Conservation (phyloP, 2,797 vertebrate species). For the Limosa lapponica region DNA sequence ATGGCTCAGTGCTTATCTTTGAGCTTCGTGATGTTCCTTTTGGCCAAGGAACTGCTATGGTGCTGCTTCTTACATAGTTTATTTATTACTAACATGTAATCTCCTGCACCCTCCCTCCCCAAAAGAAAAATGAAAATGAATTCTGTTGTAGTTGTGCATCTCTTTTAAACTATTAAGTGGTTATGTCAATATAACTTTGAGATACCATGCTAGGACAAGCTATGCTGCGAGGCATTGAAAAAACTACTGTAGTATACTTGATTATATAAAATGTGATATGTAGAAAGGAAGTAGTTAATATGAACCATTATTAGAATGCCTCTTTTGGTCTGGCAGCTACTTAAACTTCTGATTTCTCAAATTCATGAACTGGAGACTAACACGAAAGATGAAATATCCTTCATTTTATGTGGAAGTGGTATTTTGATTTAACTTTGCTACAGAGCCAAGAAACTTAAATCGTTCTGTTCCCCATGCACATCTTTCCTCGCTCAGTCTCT, state of each 20-base stretch:
- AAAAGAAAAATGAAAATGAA: background rate
- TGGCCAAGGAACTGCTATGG: background rate
- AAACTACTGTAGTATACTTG: background rate
- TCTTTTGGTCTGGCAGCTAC: background rate
- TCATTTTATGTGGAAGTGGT: background rate
- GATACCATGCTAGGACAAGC: background rate
- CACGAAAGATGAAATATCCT: background rate
- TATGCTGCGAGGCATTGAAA: background rate
- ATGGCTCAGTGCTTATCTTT: accelerated
- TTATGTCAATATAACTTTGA: background rate
- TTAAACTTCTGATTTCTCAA: background rate
- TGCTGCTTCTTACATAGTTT: background rate
- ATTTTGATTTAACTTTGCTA: background rate
- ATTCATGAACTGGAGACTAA: background rate
- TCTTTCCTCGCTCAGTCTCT: background rate
- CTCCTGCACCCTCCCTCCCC: background rate
- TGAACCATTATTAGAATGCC: background rate
- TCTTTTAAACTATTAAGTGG: background rate
- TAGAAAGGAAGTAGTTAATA: background rate
- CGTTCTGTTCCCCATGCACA: background rate
- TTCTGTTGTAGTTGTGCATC: background rate
- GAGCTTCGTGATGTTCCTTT: background rate
- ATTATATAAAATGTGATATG: background rate
- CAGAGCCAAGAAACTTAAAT: background rate
- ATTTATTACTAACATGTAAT: background rate